Base-by-base conservation (phyloP, 2,888 invertebrate genomes). In the Sinelater perroti region DNA sequence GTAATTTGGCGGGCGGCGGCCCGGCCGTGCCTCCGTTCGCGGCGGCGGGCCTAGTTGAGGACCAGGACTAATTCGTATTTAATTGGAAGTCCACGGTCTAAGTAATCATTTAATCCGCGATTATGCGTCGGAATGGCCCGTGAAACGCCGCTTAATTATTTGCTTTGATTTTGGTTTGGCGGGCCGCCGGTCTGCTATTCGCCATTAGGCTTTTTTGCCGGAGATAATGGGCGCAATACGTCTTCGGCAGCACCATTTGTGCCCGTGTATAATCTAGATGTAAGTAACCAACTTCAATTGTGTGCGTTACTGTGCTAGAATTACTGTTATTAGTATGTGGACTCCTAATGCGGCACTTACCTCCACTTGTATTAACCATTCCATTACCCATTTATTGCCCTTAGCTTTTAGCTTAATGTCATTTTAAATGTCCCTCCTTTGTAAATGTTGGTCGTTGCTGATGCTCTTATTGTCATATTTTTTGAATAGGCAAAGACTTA, bases 21-120 rank as follows among this genome's bases (percentile, higher is more conserved):
- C 30, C 55, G 55, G 42, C 24, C 40, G 47, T 55, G 55, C 42
- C 31, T 28, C 13, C 13, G 11, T 50, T 52, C 31, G n/a, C n/a
- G n/a, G n/a, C n/a, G 13, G 42, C 26, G 33, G 44, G 46, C 50
- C 44, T 26, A 30, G 30, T 49, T 47, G 60, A 66, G 67, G 61
- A 67, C 68, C 68, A 65, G 38, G 56, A 62, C 68, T 61, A 68
- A 68, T 67, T 61, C 54, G 57, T 62, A 65, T 65, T 68, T 68
- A 67, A 68, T 67, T 67, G 68, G 67, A 68, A 68, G 61, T 66
- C 44, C 62, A 66, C 68, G 63, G 64, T 65, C 62, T 66, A 67
- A 66, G 62, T 65, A 67, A 67, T 66, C 66, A 62, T 68, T 68
- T 65, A 67, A 67, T 61, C 60, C 49, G 42, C 67, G 61, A 68